Percentiles rank a stretch among this genome's conserved stretches.
phyloP scores from a whole-genome alignment of 2,797 vertebrate genomes.

The Myiothlypis coronata region DNA sequence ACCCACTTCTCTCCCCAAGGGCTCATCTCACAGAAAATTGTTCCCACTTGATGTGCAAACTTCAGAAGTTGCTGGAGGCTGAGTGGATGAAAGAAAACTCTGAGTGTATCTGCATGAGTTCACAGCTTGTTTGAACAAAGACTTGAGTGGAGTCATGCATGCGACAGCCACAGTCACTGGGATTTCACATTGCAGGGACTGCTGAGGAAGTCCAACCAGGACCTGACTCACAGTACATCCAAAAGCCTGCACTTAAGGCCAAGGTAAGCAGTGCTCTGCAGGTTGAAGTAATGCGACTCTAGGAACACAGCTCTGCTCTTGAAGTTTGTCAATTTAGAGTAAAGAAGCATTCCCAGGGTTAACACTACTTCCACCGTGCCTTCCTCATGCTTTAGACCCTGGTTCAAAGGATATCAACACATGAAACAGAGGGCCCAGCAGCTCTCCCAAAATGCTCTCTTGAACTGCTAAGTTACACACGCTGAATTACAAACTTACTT shows the following conservation, averaged over 20 bases:
- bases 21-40: background rate
- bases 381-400: background rate
- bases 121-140: background rate
- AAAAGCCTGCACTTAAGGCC: background rate
- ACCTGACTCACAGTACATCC: background rate
- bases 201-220: background rate
- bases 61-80: background rate
- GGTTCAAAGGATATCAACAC: background rate
- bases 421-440: background rate
- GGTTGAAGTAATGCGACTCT: background rate
- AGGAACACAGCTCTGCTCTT: background rate
- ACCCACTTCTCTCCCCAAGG: background rate
- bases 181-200: background rate
- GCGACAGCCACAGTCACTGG: background rate
- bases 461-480: background rate
- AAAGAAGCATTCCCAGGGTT: background rate
- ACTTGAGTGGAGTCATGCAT: background rate
- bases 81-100: background rate
- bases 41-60: background rate
- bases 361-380: background rate
- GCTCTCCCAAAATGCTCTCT: background rate
- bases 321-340: background rate
- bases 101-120: background rate
- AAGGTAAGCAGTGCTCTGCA: background rate
- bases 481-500: slow-evolving; percentile 75